Conservation (phyloP, 2,888 invertebrate species). For the Ctenicera cuprea region DNA sequence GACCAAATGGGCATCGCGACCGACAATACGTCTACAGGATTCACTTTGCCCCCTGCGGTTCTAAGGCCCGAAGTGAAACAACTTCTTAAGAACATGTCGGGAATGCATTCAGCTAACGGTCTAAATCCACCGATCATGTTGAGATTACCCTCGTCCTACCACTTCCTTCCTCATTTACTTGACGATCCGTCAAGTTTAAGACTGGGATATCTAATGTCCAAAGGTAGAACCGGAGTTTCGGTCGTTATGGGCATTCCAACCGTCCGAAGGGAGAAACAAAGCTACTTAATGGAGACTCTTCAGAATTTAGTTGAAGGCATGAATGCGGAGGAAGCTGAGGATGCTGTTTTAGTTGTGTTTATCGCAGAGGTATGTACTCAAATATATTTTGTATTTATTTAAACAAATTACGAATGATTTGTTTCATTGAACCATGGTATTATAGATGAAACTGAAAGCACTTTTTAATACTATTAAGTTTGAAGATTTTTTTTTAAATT, state of each 20-base stretch:
- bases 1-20: conserved; percentile 70
- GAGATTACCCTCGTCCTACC: conserved; percentile 86
- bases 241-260: conserved; percentile 94
- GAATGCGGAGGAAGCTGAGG: conserved; percentile 82
- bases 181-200: conserved; percentile 85
- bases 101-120: conserved; percentile 73
- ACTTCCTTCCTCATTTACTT: conserved; percentile 91
- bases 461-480: too few relatives aligned
- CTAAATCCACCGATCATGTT: conserved; percentile 73
- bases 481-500: too few relatives aligned
- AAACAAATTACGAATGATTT: too few relatives aligned
- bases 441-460: too few relatives aligned
- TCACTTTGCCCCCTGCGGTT: conserved; percentile 66
- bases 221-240: conserved; percentile 84
- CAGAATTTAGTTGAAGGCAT: conserved; percentile 89
- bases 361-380: conserved; percentile 82
- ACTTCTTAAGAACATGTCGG: conserved; percentile 72
- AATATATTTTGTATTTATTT: too few relatives aligned
- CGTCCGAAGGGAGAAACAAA: conserved; percentile 90
- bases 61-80: conserved; percentile 67
- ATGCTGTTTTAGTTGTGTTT: conserved; percentile 89
- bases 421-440: too few relatives aligned
- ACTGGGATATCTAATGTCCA: conserved; percentile 86
- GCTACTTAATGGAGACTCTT: conserved; percentile 89
- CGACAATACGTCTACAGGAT: conserved; percentile 60